Conservation (phyloP, 2,113 vertebrate genomes). For the Ifrita kowaldi region DNA sequence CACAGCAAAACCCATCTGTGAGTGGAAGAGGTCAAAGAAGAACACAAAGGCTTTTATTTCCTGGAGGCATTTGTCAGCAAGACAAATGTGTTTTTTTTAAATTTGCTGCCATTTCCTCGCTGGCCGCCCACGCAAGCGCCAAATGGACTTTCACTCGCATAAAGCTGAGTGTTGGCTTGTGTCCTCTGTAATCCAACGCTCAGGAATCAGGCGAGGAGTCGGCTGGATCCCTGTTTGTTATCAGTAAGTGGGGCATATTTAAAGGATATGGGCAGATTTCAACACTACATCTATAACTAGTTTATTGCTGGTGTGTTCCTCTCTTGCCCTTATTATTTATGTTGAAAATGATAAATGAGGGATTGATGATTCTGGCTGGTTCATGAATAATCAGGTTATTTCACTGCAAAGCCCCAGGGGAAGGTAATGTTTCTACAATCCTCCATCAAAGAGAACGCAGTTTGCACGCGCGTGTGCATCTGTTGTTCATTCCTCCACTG, state of each 20-base stretch:
- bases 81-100: not conserved
- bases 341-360: slow-evolving; percentile 49
- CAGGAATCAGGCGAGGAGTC: not conserved
- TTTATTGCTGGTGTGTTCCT: not conserved
- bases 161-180: not conserved
- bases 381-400: slow-evolving; percentile 53
- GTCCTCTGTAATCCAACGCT: not conserved
- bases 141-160: not conserved
- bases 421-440: slow-evolving; percentile 17
- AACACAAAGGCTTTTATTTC: slow-evolving; percentile 43
- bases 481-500: not conserved
- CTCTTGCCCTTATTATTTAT: slow-evolving; percentile 3
- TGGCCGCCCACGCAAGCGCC: not conserved
- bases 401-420: not conserved
- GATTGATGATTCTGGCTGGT: slow-evolving; percentile 37
- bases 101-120: slow-evolving; percentile 8
- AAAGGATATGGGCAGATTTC: slow-evolving; percentile 12
- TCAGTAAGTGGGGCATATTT: not conserved
- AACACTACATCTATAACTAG: not conserved
- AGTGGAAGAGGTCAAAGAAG: slow-evolving; percentile 28
- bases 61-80: slow-evolving; percentile 22
- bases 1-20: slow-evolving; percentile 1
- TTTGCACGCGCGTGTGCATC: not conserved
- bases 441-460: not conserved
- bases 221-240: not conserved